A percentile compares a stretch with the other conserved stretches of the same genome.
phyloP scores from a whole-genome alignment of 2,888 invertebrate genomes.

The Phengaris alcon region DNA sequence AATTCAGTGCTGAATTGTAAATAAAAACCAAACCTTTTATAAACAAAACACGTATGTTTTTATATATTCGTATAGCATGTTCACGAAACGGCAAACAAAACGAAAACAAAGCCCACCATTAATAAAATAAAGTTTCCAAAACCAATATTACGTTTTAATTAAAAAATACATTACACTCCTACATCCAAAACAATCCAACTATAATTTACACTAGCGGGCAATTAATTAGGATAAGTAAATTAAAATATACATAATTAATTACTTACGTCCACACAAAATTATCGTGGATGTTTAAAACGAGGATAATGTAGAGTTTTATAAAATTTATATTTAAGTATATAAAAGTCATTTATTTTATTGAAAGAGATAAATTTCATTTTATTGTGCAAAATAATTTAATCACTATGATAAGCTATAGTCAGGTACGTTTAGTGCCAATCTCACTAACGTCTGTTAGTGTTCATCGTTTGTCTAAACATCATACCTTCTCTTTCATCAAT shows the following conservation, averaged over 20 bases:
- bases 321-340: not conserved
- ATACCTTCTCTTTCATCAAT: no score
- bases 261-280: not conserved
- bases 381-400: no score
- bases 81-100: not conserved
- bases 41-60: not conserved
- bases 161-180: conserved; percentile 1
- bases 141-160: not conserved
- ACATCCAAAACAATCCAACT: not conserved
- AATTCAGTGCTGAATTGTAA: not conserved
- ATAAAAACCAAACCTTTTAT: not conserved
- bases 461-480: no score
- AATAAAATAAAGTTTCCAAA: conserved; percentile 1
- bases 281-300: not conserved
- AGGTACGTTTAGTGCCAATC: no score
- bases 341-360: no score
- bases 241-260: not conserved
- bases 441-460: no score
- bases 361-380: no score
- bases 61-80: not conserved
- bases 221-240: not conserved
- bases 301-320: not conserved
- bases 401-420: no score
- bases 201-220: conserved; percentile 4
- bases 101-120: not conserved